phyloP scores from a whole-genome alignment of 92 coral and sea anemone genomes.

The Muricea muricata region DNA sequence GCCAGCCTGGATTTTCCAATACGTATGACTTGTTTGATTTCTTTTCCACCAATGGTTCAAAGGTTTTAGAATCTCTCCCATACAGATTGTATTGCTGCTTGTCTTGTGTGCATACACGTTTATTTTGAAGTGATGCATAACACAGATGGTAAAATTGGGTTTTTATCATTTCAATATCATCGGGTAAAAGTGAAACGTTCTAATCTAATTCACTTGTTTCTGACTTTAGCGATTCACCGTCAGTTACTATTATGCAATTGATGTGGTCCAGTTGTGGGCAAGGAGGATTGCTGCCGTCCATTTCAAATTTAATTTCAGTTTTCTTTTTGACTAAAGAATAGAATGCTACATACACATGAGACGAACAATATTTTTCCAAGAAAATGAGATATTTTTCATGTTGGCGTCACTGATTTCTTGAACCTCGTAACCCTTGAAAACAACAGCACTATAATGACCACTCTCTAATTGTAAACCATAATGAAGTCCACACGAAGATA shows the following conservation, averaged over 20 bases:
- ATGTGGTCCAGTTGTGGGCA: neutral
- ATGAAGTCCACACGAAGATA: neutral
- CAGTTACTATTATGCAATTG: neutral
- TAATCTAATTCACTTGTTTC: neutral
- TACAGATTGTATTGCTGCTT: slow-evolving; percentile 9
- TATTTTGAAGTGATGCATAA: neutral
- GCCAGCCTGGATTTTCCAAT: slow-evolving; percentile 33
- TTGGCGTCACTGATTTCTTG: neutral
- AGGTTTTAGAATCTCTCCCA: slow-evolving; percentile 37
- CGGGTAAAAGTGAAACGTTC: neutral
- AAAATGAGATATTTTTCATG: neutral
- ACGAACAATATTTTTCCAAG: neutral
- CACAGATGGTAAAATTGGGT: neutral
- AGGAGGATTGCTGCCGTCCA: neutral
- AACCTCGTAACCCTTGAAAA: neutral
- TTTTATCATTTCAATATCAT: neutral
- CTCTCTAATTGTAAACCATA: neutral
- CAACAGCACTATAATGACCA: neutral
- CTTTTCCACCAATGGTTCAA: slow-evolving; percentile 6
- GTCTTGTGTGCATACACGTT: neutral
- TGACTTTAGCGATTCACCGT: neutral
- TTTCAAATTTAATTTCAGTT: neutral
- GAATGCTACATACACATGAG: neutral
- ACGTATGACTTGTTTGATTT: slow-evolving; percentile 13
- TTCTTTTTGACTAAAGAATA: neutral